Evolutionary conservation across 2,113 vertebrate species (phyloP).

Genomic region (Manacus vitellinus): DNA sequence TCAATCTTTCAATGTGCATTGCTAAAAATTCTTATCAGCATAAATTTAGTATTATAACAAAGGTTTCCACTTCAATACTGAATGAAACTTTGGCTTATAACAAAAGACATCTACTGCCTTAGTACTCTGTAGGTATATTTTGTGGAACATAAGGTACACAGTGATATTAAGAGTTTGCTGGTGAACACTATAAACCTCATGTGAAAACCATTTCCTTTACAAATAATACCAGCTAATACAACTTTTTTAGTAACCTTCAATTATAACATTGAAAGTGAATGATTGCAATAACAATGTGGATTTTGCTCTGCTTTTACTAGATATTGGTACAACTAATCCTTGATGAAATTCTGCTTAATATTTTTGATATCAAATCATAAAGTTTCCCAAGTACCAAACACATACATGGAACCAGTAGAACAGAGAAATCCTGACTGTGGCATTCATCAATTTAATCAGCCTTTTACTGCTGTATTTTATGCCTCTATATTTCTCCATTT

Average conservation of each 20-base stretch:
- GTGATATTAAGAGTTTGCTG: neutral
- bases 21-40: neutral
- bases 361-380: neutral
- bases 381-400: neutral
- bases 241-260: neutral
- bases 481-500: neutral
- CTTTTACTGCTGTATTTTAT: neutral
- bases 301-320: constrained; percentile 16
- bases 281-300: neutral
- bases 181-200: neutral
- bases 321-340: neutral
- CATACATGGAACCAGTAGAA: neutral
- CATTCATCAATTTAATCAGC: neutral
- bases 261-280: neutral
- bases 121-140: neutral
- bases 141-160: neutral
- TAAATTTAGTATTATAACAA: neutral
- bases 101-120: neutral
- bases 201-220: neutral
- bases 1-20: neutral
- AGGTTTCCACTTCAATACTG: neutral
- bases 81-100: neutral
- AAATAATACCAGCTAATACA: neutral
- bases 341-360: neutral
- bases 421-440: neutral